Base-by-base conservation (phyloP, 1,140 invertebrate species). In the Drosophila saltans region DNA sequence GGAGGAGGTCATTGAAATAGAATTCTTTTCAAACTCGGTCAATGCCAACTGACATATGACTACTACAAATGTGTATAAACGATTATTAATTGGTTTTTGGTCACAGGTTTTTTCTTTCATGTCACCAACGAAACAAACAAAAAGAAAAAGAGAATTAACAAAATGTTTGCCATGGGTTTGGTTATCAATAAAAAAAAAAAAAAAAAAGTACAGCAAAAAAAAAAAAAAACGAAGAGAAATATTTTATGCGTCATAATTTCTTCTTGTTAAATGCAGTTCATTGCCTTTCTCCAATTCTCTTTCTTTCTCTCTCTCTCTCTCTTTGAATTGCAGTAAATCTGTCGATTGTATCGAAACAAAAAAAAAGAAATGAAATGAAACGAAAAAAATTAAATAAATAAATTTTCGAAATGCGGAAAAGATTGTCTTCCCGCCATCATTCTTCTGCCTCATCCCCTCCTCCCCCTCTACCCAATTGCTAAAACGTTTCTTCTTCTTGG, bases 321-420 rank as follows among this genome's bases (percentile, higher is more conserved):
- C 16, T 39, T 61, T 68, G 43, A 84, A 85, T 78, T 81, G 81
- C 81, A 85, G 82, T 84, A 84, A 84, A 84, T 84, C 81, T 86
- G 81, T 84, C 81, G 80, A 85, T 84, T 76, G 73, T 24, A 39
- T 52, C 16, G 62, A 43, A 48, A 45, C 43, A 57, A 48, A 56
- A 16, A 16, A 16, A 16, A 16, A 16, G 16, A 16, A 16, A 16
- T 16, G 16, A 16, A 16, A 16, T 16, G 16, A 16, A 48, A 71
- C 28, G 28, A 57, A 55, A 43, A 65, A 65, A 76, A 71, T 76
- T 72, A 72, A 76, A 72, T 77, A 78, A 57, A 78, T 68, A 75
- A 52, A 52, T 52, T 52, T 52, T 69, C 43, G 41, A 79, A 68
- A 71, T 78, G 67, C 68, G 73, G 65, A 69, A 77, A 77, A 71